These are phyloP conservation scores for Heliconius cydno DNA, from an alignment of 2,888 invertebrate genomes.

Conservation along the genomic window DNA sequence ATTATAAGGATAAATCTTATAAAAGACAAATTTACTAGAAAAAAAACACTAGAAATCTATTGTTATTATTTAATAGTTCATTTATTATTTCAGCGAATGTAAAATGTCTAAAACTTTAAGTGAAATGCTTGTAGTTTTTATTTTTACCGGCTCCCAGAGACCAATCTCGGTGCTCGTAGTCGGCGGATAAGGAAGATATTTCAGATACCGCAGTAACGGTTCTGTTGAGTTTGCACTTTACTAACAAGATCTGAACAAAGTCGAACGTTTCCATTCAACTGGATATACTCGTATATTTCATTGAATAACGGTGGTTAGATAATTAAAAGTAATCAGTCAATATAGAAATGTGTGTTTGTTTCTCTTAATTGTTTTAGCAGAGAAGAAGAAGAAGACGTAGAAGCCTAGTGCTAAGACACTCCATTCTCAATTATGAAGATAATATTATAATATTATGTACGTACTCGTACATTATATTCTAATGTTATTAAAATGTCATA, in stretches of 20 bases:
- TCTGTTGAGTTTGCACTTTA: constrained; percentile 33
- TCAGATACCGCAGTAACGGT: constrained; percentile 32
- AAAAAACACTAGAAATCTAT: neutral
- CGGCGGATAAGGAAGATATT: constrained; percentile 5
- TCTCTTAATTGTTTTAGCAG: neutral
- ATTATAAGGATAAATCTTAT: neutral
- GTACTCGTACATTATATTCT: too few relatives aligned
- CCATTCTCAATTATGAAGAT: too few relatives aligned
- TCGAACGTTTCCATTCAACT: constrained; percentile 30
- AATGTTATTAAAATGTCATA: neutral
- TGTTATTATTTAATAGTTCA: neutral
- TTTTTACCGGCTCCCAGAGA: constrained; percentile 18
- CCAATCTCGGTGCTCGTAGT: constrained; percentile 4
- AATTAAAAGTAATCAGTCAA: constrained; percentile 16
- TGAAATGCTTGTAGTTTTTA: constrained; percentile 8
- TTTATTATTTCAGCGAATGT: neutral
- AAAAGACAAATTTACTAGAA: neutral
- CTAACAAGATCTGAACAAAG: constrained; percentile 37
- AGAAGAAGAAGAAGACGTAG: too few relatives aligned
- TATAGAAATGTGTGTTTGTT: neutral
- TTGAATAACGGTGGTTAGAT: neutral
- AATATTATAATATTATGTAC: too few relatives aligned
- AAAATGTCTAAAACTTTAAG: neutral
- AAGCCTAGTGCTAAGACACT: too few relatives aligned
- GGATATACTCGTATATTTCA: constrained; percentile 25